A percentile compares a stretch with the other conserved stretches of the same genome.
phyloP scores from a whole-genome alignment of 2,888 invertebrate genomes.

The Pandemis cinnamomeana region DNA sequence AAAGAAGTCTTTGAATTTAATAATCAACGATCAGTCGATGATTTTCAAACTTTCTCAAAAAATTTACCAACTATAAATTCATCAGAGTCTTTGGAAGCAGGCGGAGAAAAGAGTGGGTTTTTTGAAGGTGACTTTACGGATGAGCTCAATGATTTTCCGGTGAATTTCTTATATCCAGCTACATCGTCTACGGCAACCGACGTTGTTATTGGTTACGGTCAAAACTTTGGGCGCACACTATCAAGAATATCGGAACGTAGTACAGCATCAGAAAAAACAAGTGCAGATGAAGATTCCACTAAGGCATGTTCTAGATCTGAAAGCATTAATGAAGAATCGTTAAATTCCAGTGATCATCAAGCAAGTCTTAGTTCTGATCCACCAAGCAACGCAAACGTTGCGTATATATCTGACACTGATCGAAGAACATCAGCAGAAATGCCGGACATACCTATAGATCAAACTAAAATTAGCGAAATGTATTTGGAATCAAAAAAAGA shows the following conservation, averaged over 20 bases:
- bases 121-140: slow-evolving; percentile 89
- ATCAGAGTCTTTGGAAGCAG: slow-evolving; percentile 60
- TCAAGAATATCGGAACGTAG: slow-evolving; percentile 95
- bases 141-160: slow-evolving; percentile 90
- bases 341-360: slow-evolving; percentile 93
- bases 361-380: slow-evolving; percentile 94
- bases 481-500: slow-evolving; percentile 83
- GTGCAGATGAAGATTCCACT: slow-evolving; percentile 93
- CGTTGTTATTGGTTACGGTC: slow-evolving; percentile 88
- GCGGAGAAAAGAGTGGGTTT: slow-evolving; percentile 59
- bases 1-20: slow-evolving; percentile 78
- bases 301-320: slow-evolving; percentile 93
- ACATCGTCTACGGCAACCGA: slow-evolving; percentile 86
- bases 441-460: slow-evolving; percentile 93
- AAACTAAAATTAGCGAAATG: slow-evolving; percentile 84
- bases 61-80: slow-evolving; percentile 80
- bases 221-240: slow-evolving; percentile 91
- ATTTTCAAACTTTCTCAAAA: slow-evolving; percentile 79
- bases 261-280: slow-evolving; percentile 94
- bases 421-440: slow-evolving; percentile 93
- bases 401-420: slow-evolving; percentile 92
- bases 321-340: slow-evolving; percentile 92
- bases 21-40: slow-evolving; percentile 77
- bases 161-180: slow-evolving; percentile 90
- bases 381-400: slow-evolving; percentile 88